Evolutionary conservation across 2,888 invertebrate species (phyloP), one percentile per base, ranked within the genome.

Genomic region (Diplazon laetatorius): DNA sequence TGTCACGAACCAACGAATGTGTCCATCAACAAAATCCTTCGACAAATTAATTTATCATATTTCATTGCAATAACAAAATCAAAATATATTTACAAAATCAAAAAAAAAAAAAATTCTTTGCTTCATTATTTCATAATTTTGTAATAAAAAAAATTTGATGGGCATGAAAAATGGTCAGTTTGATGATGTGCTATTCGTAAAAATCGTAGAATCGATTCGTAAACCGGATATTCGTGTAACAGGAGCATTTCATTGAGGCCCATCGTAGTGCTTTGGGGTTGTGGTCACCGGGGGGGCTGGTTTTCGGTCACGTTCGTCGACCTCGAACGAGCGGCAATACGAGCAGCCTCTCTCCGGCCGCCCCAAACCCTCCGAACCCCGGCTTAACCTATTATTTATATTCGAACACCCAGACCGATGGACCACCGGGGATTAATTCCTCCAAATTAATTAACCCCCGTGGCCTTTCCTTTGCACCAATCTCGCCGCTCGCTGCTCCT

Each of bases 401-500:
- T 78, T 74, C 59, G 39, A 74, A 50, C n/a, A n/a, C 52, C 35
- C 35, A 74, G 48, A 74, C 70, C 74, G 63, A 52, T 60, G 30
- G 71, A 78, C 70, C 74, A 48, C 59, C 37, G 46, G 66, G n/a
- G 44, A 78, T 78, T 78, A 75, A 78, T 78, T 70, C 66, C 65
- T 66, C 44, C 71, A 70, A 70, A 78, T 78, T 78, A 75, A 78
- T 78, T 75, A 70, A 60, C 60, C 60, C n/a, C 59, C 20, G 46
- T 50, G 35, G 46, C 39, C 44, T 57, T 14, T 37, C 63, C 14
- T 42, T 10, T 25, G 35, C 14, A 2, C 46, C 57, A 30, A 10
- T n/a, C n/a, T 10, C 50, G 10, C 50, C 50, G 2, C n/a, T 12
- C 12, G 8, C 22, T 5, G 10, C 18, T 2, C 22, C 20, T 20